These are phyloP conservation scores for Pithecia hirsuta DNA, from an alignment of 2,797 vertebrate species.

Conservation along the genomic window DNA sequence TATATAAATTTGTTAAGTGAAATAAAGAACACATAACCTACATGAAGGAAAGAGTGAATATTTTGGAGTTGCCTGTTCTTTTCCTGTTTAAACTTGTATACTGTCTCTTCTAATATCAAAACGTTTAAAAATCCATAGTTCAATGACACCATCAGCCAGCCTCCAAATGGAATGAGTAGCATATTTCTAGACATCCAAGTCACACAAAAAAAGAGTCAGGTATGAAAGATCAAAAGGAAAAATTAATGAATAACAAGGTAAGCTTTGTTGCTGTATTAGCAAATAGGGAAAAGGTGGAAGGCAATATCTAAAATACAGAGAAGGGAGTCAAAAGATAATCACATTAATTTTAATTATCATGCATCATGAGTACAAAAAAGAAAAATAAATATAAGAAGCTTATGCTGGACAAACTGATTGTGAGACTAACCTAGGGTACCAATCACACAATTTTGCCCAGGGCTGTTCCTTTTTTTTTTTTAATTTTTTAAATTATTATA, in stretches of 20 bases:
- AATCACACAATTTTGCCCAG: not conserved
- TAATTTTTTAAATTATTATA: too few species aligned
- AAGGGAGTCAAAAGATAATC: not conserved
- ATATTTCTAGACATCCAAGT: not conserved
- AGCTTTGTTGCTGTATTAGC: not conserved
- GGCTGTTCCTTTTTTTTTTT: not conserved
- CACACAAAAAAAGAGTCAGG: not conserved
- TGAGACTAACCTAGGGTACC: not conserved
- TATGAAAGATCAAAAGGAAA: not conserved
- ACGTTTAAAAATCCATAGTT: not conserved
- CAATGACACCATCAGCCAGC: not conserved
- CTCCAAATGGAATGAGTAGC: not conserved
- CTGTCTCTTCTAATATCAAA: not conserved
- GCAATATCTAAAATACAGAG: not conserved
- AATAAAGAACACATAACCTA: not conserved
- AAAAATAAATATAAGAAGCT: not conserved
- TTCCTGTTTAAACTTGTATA: not conserved
- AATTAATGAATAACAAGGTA: not conserved
- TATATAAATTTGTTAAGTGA: constrained; percentile 16
- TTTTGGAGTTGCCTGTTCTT: not conserved
- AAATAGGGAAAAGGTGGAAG: not conserved
- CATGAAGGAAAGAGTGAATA: not conserved
- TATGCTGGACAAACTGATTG: not conserved
- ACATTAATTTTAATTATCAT: not conserved
- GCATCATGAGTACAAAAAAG: not conserved